A percentile compares a stretch with the other conserved stretches of the same genome.
These are phyloP conservation scores for Chironomus striatipennis DNA, from an alignment of 1,140 invertebrate species.

Conservation along the genomic window DNA sequence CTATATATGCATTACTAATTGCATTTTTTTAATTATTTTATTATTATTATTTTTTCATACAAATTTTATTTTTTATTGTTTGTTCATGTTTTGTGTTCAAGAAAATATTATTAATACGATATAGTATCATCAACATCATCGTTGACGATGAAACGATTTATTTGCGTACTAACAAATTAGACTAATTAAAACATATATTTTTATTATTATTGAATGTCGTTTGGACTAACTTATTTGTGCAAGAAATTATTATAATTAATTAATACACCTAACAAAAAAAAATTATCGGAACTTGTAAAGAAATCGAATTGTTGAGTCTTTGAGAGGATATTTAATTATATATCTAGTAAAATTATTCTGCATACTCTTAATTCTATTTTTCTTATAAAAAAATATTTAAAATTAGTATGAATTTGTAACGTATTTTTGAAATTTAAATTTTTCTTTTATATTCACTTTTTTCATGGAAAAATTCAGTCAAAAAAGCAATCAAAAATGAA, in stretches of 20 bases:
- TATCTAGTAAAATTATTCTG: neutral
- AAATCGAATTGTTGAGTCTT: neutral
- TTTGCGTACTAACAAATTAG: conserved; percentile 9
- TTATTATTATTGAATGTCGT: conserved; percentile 1
- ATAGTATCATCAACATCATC: neutral
- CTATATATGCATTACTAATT: conserved; percentile 9
- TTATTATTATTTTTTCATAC: neutral
- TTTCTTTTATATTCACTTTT: too few species aligned
- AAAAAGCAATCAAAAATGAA: too few species aligned
- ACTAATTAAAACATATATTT: neutral
- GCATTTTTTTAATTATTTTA: neutral
- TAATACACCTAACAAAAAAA: neutral
- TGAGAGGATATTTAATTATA: neutral
- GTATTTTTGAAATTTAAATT: too few species aligned
- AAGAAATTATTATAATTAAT: conserved; percentile 1
- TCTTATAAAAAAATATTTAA: neutral
- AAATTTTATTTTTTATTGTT: neutral
- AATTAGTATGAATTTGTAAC: too few species aligned
- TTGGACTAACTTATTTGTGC: conserved; percentile 11
- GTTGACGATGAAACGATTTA: neutral
- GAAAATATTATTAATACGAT: neutral
- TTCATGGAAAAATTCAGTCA: too few species aligned
- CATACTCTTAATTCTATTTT: neutral
- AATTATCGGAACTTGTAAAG: neutral
- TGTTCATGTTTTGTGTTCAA: conserved; percentile 13